A percentile compares a stretch with the other conserved stretches of the same genome.
These are phyloP conservation scores for Rotaria sp. DNA, from an alignment of 2,888 invertebrate genomes.

Conservation along the genomic window DNA sequence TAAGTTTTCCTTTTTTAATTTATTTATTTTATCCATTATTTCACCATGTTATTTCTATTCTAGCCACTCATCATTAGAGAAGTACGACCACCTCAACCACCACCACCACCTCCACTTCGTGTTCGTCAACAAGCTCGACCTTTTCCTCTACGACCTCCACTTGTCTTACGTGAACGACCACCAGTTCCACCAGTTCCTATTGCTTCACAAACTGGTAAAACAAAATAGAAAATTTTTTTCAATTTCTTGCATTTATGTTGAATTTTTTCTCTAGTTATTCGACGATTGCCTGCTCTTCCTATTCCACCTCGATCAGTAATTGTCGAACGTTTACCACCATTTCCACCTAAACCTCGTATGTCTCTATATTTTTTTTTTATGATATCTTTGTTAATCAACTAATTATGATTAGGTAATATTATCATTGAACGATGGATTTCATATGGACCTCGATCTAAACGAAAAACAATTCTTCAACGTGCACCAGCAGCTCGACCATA, in stretches of 20 bases:
- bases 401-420: not conserved
- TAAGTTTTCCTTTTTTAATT: not conserved
- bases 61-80: not conserved
- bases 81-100: not conserved
- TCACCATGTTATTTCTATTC: not conserved
- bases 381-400: not conserved
- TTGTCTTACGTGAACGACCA: conserved; percentile 3
- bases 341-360: not conserved
- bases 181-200: not conserved
- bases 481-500: not conserved
- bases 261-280: not conserved
- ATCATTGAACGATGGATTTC: not conserved
- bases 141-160: not conserved
- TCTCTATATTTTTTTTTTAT: not conserved
- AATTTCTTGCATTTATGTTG: not conserved
- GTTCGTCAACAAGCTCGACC: not conserved
- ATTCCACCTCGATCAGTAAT: not conserved
- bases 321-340: not conserved
- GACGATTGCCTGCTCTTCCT: not conserved
- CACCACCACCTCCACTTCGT: not conserved
- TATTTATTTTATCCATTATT: no score
- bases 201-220: not conserved
- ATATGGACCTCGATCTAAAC: not conserved
- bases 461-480: not conserved
- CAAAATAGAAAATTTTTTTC: not conserved